Conservation (phyloP, 2,113 vertebrate species). For the Pholis gunnellus region DNA sequence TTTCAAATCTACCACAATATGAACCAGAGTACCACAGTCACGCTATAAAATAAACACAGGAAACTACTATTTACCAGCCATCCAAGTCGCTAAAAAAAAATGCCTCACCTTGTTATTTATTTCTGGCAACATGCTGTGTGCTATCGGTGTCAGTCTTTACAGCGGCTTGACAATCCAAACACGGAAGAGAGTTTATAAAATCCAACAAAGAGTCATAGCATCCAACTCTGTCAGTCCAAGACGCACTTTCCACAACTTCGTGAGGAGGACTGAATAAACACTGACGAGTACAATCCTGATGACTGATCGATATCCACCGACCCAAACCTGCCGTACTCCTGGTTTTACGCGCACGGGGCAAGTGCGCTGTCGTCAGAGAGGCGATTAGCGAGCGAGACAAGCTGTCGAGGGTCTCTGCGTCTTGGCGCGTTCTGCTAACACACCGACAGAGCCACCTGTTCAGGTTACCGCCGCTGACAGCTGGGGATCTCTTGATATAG, state of each 20-base stretch:
- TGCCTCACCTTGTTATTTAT: slow-evolving; percentile 85
- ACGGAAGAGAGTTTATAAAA: slow-evolving; percentile 51
- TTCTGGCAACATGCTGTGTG: slow-evolving; percentile 83
- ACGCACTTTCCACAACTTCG: neutral
- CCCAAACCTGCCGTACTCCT: slow-evolving; percentile 35
- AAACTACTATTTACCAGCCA: neutral
- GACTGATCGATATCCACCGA: slow-evolving; percentile 49
- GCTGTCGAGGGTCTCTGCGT: slow-evolving; percentile 71
- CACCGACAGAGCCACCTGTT: slow-evolving; percentile 77
- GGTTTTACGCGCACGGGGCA: slow-evolving; percentile 58
- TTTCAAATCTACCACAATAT: neutral
- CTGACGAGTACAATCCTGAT: slow-evolving; percentile 37
- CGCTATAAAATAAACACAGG: neutral
- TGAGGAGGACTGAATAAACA: slow-evolving; percentile 4
- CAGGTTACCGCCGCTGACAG: slow-evolving; percentile 76
- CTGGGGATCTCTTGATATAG: slow-evolving; percentile 77
- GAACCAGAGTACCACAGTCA: neutral
- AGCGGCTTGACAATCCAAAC: slow-evolving; percentile 46
- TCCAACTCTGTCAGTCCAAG: slow-evolving; percentile 51
- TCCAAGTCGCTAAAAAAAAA: neutral
- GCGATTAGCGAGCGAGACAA: slow-evolving; percentile 75
- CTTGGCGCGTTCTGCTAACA: slow-evolving; percentile 56
- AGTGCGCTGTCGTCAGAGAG: slow-evolving; percentile 75
- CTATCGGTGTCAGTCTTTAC: slow-evolving; percentile 21
- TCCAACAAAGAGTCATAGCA: slow-evolving; percentile 67